Evolutionary conservation across 2,113 vertebrate genomes (phyloP).

Genomic region (Stegostoma tigrinum): DNA sequence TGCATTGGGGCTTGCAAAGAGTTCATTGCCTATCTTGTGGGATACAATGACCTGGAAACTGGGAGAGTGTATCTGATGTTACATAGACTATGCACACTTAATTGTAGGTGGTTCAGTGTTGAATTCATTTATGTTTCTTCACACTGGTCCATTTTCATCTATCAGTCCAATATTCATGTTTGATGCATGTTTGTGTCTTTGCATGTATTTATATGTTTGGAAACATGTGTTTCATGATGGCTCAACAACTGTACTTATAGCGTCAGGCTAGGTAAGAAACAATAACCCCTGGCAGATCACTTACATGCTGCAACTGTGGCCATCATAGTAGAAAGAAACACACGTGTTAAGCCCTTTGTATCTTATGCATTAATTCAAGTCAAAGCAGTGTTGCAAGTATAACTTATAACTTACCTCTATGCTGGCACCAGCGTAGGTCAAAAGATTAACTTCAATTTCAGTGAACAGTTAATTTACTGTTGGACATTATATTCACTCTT

Average conservation of each 20-base stretch:
- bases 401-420: neutral
- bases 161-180: neutral
- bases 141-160: neutral
- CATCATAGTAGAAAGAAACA: too few relatives aligned
- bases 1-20: too few relatives aligned
- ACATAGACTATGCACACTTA: neutral
- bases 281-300: neutral
- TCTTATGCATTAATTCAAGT: slow-evolving; percentile 13
- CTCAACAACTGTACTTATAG: neutral
- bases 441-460: slow-evolving; percentile 34
- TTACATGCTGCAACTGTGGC: neutral
- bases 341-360: neutral
- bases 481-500: slow-evolving; percentile 12
- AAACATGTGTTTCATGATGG: neutral
- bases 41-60: too few relatives aligned
- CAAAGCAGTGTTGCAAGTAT: neutral
- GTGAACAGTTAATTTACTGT: slow-evolving; percentile 2
- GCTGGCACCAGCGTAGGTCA: neutral
- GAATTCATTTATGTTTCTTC: neutral
- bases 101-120: neutral
- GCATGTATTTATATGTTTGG: neutral
- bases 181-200: neutral
- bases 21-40: too few relatives aligned
- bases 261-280: neutral
- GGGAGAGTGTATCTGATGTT: neutral